Conservation (phyloP, 2,797 vertebrate genomes). For the Agapornis canus region DNA sequence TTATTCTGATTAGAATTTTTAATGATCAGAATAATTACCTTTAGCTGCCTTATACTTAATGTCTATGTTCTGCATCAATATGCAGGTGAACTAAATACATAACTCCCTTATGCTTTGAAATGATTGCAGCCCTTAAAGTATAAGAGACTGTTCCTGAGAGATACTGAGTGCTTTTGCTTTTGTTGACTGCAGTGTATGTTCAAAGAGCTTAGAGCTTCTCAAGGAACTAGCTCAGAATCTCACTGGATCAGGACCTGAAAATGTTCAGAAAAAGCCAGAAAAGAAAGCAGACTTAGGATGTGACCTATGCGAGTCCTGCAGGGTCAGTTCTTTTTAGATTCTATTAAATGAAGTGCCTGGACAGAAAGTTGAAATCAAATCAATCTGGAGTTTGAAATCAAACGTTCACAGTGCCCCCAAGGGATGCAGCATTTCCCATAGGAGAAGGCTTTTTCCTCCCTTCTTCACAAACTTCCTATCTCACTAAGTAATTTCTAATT, state of each 20-base stretch:
- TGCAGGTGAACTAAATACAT: conserved; percentile 10
- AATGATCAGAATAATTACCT: conserved; percentile 58
- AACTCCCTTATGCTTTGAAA: conserved; percentile 15
- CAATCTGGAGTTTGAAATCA: not conserved
- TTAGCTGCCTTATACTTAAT: conserved; percentile 19
- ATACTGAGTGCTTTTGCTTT: not conserved
- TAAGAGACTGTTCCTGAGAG: not conserved
- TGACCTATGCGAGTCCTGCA: not conserved
- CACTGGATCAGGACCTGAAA: not conserved
- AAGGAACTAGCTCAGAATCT: not conserved
- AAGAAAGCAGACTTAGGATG: not conserved
- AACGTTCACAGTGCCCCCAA: not conserved
- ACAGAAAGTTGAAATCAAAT: not conserved
- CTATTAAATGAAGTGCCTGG: not conserved
- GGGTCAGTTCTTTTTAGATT: not conserved
- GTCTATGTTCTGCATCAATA: conserved; percentile 12
- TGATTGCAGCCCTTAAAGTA: conserved; percentile 7
- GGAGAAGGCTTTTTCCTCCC: not conserved
- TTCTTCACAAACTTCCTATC: not conserved
- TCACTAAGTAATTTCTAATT: not conserved
- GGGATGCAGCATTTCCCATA: rapidly evolving
- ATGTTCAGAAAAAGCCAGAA: not conserved
- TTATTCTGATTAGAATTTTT: conserved; percentile 47
- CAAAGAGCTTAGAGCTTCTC: not conserved
- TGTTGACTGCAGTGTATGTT: not conserved